phyloP scores from a whole-genome alignment of 2,888 invertebrate species.

The Pelosia muscerda region DNA sequence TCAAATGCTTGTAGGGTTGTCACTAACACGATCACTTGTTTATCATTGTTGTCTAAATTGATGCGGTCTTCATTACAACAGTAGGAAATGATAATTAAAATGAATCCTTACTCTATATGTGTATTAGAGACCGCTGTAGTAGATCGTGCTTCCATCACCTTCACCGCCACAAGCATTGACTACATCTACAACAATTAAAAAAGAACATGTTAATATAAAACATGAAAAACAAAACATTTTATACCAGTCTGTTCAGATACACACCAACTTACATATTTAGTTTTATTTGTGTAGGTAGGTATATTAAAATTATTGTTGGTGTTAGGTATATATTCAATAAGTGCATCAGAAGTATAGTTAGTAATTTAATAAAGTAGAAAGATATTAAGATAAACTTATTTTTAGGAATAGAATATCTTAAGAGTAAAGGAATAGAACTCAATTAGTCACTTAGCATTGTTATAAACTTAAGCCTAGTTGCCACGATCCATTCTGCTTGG shows the following conservation, averaged over 20 bases:
- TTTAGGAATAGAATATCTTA: neutral
- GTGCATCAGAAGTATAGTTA: neutral
- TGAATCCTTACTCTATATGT: conserved; percentile 82
- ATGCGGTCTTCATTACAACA: conserved; percentile 64
- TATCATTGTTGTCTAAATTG: conserved; percentile 28
- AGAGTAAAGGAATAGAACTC: neutral
- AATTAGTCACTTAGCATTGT: neutral
- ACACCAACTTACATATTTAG: conserved; percentile 2
- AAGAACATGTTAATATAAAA: conserved; percentile 67
- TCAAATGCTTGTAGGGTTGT: conserved; percentile 73
- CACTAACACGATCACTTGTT: conserved; percentile 67
- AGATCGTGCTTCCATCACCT: conserved; percentile 89
- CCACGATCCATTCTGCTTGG: neutral
- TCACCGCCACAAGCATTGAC: conserved; percentile 96
- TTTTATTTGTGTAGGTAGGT: neutral
- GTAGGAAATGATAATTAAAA: conserved; percentile 48
- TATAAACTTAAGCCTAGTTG: neutral
- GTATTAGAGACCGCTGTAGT: conserved; percentile 87
- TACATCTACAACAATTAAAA: conserved; percentile 92
- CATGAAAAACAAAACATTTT: conserved; percentile 12
- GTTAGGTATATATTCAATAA: neutral
- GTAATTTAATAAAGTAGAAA: neutral
- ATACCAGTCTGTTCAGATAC: neutral
- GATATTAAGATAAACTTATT: neutral
- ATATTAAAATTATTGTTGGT: neutral